Base-by-base conservation (phyloP, 2,888 invertebrate species). In the Lasioglossum zephyrum region DNA sequence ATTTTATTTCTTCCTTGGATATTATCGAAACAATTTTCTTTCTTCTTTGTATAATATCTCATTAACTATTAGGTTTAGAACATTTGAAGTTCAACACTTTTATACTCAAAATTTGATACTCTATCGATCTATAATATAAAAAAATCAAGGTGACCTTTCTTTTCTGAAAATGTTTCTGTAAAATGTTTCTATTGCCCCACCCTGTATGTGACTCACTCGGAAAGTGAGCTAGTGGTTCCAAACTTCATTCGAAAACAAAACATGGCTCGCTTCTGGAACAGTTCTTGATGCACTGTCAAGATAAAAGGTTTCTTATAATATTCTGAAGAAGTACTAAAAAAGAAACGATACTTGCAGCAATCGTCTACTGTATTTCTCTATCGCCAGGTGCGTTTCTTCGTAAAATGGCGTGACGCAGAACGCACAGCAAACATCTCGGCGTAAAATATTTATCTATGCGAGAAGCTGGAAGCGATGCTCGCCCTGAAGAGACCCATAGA, bases 381-480 rank as follows among this genome's bases (percentile, higher is more conserved):
- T 11, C 11, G 31, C 22, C 26, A 0, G 2, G 16, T 36, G n/a
- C n/a, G n/a, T 47, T 49, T n/a, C 36, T 22, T 36, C 66, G 1
- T n/a, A 5, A 3, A n/a, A 47, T 36, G 26, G 47, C 36, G 13
- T 77, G 47, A 22, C 36, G n/a, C 36, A 77, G 22, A 77, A 47
- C 44, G 47, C 66, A 39, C 36, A 39, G 47, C 47, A 69, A 36
- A 36, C 63, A 76, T 47, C 44, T 13, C 4, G 16, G 13, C 22
- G n/a, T 49, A 49, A 66, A 49, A 66, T 69, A 77, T 77, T 77
- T 6, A 77, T 8, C n/a, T 66, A 49, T n/a, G 36, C 49, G 13
- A 63, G 31, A 13, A 13, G n/a, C 13, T 22, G 66, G 66, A 77
- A 69, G n/a, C 9, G 60, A 22, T 31, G 75, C 26, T 31, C 13